Conservation (phyloP, 1,140 invertebrate genomes). For the Drosophila nannoptera region DNA sequence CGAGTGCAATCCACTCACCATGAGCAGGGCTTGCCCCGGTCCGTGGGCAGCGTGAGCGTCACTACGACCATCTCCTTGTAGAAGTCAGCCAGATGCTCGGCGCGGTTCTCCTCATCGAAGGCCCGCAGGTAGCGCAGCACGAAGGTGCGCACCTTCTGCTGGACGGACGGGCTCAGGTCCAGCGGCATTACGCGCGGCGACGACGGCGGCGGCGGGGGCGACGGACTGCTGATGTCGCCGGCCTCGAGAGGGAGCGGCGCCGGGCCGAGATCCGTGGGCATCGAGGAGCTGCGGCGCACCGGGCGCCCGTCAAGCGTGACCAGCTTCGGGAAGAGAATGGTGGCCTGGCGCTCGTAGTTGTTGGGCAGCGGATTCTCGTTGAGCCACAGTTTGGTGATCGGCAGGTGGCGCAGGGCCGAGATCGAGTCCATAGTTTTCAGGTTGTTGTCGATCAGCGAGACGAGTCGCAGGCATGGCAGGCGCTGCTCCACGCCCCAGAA, state of each 20-base stretch:
- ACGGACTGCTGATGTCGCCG: too few species aligned
- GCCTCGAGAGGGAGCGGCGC: too few species aligned
- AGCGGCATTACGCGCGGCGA: too few species aligned
- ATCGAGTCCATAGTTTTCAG: slow-evolving; percentile 11
- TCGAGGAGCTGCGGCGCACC: not conserved
- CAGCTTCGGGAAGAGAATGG: slow-evolving; percentile 25
- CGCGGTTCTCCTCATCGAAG: slow-evolving; percentile 12
- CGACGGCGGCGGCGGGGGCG: too few species aligned
- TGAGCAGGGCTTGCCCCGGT: not conserved
- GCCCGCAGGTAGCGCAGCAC: slow-evolving; percentile 25
- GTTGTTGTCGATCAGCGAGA: slow-evolving; percentile 42
- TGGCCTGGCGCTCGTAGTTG: slow-evolving; percentile 29
- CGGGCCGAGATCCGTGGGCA: too few species aligned
- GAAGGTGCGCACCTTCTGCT: not conserved
- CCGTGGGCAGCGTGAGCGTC: slow-evolving; percentile 10
- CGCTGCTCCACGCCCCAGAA: slow-evolving; percentile 30
- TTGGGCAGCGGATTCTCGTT: slow-evolving; percentile 28
- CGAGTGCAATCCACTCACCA: too few species aligned
- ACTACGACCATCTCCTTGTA: slow-evolving; percentile 16
- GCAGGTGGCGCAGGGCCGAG: slow-evolving; percentile 19
- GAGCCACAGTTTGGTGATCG: slow-evolving; percentile 26
- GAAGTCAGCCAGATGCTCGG: slow-evolving; percentile 5
- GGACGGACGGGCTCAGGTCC: too few species aligned
- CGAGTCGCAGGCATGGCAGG: slow-evolving; percentile 16
- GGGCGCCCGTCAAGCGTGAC: slow-evolving; percentile 6